Evolutionary conservation across 2,888 invertebrate genomes (phyloP), one percentile per base, ranked within the genome.

Genomic region (Melitaea athalia): DNA sequence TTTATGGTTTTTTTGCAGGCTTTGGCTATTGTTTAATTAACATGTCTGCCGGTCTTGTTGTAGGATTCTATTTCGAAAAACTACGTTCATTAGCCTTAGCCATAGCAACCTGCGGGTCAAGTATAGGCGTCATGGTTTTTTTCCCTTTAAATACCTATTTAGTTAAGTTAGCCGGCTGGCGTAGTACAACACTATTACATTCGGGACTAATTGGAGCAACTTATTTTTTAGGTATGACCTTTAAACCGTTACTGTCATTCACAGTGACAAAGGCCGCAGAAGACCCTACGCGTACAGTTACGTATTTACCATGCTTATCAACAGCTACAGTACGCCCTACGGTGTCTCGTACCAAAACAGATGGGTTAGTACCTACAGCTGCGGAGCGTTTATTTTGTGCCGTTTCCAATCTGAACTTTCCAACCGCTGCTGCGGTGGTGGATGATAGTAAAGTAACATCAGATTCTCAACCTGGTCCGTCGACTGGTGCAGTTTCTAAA

Each of bases 31-130:
- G 87, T 67, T 78, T 92, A 14, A 79, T 88, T 43, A 87, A 87
- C 77, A 84, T 92, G 85, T 75, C 87, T 6, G 78, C 86, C 49
- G 75, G 75, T 50, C 76, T 92, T 57, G 80, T 92, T 14, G 91
- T 92, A 1, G 91, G 92, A 15, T 92, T 92, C 80, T 91, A 92
- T 78, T 92, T 92, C 77, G 91, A 91, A 76, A 87, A 75, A 75
- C 76, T 87, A 42, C 82, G 92, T 24, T 81, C 91, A 4, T 38
- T 91, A 49, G 90, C 91, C 14, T 76, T 92, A 73, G 71, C 91
- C 10, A 79, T 91, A 73, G 75, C 88, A 52, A 79, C 84, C 3
- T 77, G 81, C 72, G 92, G 92, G 57, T 89, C 91, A 24, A 89
- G 91, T 79, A 45, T 85, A 52, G 92, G 92, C n/a, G 77, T 91